Evolutionary conservation across 2,888 invertebrate species (phyloP), one percentile per base, ranked within the genome.

Genomic region (Acrocyrtus sp.): DNA sequence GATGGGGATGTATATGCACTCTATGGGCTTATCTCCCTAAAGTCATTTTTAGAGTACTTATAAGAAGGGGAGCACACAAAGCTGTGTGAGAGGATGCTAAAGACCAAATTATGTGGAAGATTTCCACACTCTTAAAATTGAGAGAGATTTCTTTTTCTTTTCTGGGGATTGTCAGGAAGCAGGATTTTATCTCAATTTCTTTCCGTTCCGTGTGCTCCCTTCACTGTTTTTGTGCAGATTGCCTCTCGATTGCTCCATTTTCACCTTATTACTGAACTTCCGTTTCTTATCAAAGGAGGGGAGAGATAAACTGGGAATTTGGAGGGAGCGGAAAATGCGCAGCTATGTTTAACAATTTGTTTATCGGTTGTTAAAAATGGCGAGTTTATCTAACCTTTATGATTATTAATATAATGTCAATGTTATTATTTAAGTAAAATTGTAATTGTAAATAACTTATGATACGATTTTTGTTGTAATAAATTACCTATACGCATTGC

Each of bases 61-160:
- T n/a, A n/a, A n/a, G n/a, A n/a, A n/a, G n/a, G 34, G 12, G 12
- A 34, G 34, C 5, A 34, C 34, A 34, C 34, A 34, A 34, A 34
- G 34, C 34, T 34, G 34, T 34, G 34, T 34, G 47, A 57, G 47
- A 66, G 50, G 57, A 66, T 66, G 58, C 51, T 67, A 67, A 67
- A 58, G 61, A 68, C 53, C 68, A 68, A 68, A 68, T 68, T 68
- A 68, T 61, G 68, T 60, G 68, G 68, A 68, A 68, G 61, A 68
- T 68, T 61, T 68, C 54, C 68, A 54, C 61, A 60, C 68, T 68
- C 61, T 68, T 53, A 45, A 68, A 60, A 61, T 53, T 53, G 61
- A 60, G 50, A 56, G 45, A 58, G 41, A 54, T 68, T 61, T 61
- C 39, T 41, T 24, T 41, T 67, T 57, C 26, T 56, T 17, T 62